Percentiles rank a stretch among this genome's conserved stretches.
phyloP scores from a whole-genome alignment of 2,113 vertebrate species.

The Pantherophis guttatus region DNA sequence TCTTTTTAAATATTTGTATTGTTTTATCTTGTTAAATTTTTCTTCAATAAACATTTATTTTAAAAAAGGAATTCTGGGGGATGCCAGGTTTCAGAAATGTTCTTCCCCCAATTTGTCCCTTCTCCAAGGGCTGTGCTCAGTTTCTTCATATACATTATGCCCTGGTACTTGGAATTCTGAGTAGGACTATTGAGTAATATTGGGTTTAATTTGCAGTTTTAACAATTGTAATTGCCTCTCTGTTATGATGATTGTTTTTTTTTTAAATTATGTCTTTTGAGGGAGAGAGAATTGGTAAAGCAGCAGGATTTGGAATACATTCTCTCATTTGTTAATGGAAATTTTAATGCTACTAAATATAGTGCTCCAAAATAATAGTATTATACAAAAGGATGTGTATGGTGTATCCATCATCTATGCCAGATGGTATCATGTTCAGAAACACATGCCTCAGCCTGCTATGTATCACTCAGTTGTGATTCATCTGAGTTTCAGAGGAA shows the following conservation, averaged over 20 bases:
- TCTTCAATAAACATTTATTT: not conserved
- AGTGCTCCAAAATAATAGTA: constrained; percentile 28
- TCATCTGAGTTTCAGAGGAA: not conserved
- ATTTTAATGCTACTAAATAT: constrained; percentile 38
- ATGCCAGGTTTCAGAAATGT: not conserved
- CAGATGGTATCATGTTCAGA: constrained; percentile 16
- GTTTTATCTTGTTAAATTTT: not conserved
- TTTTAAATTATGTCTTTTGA: not conserved
- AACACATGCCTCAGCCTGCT: constrained; percentile 37
- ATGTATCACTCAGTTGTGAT: not conserved
- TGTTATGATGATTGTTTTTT: not conserved
- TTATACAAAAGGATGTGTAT: not conserved
- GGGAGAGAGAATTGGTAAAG: not conserved
- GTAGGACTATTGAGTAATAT: no score
- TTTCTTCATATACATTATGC: not conserved
- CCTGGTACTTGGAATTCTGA: not conserved
- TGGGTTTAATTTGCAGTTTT: not conserved
- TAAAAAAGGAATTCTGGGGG: not conserved
- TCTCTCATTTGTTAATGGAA: constrained; percentile 2
- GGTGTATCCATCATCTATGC: constrained; percentile 25
- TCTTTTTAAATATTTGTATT: not conserved
- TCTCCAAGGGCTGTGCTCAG: not conserved
- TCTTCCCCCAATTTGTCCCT: not conserved
- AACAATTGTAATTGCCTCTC: not conserved
- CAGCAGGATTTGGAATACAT: constrained; percentile 37